Evolutionary conservation across 2,797 vertebrate genomes (phyloP).

Genomic region (Spinibarbus caldwelli): DNA sequence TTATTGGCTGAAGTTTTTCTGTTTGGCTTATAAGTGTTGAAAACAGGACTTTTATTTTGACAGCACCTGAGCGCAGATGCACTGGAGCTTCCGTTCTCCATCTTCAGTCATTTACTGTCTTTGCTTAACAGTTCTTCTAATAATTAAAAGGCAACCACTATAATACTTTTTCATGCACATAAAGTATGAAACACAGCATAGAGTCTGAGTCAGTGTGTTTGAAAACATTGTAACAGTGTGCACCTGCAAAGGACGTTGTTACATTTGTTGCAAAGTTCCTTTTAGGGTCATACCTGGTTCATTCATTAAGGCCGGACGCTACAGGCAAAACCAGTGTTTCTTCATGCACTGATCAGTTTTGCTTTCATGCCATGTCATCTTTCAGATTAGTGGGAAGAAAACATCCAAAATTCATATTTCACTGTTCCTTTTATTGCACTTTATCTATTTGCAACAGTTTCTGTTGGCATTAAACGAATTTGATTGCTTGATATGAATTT

Average conservation of each 20-base stretch:
- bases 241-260: not conserved
- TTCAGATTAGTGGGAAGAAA: not conserved
- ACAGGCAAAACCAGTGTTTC: not conserved
- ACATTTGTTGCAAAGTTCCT: not conserved
- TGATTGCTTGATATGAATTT: too few relatives aligned
- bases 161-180: not conserved
- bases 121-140: not conserved
- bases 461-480: not conserved
- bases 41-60: not conserved
- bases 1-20: not conserved
- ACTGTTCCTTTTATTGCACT: not conserved
- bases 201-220: not conserved
- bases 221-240: not conserved
- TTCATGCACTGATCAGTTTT: too few relatives aligned
- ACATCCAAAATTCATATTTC: not conserved
- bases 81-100: not conserved
- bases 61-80: not conserved
- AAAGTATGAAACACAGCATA: not conserved
- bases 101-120: not conserved
- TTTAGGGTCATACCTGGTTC: not conserved
- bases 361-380: too few relatives aligned
- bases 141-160: not conserved
- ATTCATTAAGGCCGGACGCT: not conserved
- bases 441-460: not conserved
- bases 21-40: not conserved